Conservation (phyloP, 2,113 vertebrate genomes). For the Anolis carolinensis region DNA sequence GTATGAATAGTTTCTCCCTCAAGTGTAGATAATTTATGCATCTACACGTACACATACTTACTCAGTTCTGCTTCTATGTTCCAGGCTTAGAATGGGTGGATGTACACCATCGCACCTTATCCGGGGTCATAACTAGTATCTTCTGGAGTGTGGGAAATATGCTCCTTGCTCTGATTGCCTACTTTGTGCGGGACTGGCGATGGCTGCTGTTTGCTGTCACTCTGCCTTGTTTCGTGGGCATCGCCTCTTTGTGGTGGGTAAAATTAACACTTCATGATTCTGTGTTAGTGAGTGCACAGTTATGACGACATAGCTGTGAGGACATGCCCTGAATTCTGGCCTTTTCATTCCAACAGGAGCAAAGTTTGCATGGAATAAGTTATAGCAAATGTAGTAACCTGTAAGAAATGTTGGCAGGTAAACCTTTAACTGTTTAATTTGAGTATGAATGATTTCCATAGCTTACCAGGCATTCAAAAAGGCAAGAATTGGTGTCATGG, state of each 20-base stretch:
- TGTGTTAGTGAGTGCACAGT: no score
- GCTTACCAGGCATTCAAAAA: no score
- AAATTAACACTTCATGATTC: not conserved
- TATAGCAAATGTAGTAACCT: not conserved
- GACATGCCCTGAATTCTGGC: not conserved
- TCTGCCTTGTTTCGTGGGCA: constrained; percentile 71
- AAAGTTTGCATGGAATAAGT: not conserved
- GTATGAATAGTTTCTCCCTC: no score
- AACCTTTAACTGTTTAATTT: no score
- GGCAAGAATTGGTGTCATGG: no score
- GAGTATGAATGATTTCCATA: no score
- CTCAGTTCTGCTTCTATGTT: not conserved
- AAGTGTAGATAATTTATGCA: no score
- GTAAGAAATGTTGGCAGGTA: not conserved
- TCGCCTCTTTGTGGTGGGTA: constrained; percentile 80
- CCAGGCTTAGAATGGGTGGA: constrained; percentile 82
- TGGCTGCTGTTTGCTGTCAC: constrained; percentile 78
- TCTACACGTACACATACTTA: not conserved
- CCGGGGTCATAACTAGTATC: constrained; percentile 73
- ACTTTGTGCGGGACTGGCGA: constrained; percentile 80
- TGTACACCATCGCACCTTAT: constrained; percentile 75
- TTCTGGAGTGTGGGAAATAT: constrained; percentile 80
- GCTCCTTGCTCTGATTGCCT: constrained; percentile 79
- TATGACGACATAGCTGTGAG: not conserved
- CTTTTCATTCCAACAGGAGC: not conserved